These are phyloP conservation scores for Potorous gilbertii DNA, from an alignment of 2,797 vertebrate genomes.

Conservation along the genomic window DNA sequence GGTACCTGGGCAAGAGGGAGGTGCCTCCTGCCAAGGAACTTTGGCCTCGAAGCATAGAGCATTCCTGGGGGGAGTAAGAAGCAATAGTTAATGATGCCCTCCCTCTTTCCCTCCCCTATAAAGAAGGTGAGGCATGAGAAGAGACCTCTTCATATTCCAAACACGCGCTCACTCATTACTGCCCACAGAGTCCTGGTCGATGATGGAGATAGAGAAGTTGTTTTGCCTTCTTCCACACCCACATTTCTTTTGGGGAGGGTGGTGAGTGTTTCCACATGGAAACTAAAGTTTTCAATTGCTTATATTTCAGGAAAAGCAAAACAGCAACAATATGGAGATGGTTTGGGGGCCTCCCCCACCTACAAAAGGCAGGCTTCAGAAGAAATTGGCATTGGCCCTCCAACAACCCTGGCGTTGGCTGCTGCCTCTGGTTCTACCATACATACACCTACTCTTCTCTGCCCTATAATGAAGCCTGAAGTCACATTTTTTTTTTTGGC, in stretches of 20 bases:
- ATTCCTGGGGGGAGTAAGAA: not conserved
- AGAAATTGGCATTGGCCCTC: slow-evolving; percentile 72
- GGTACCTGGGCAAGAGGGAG: not conserved
- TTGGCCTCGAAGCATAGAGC: not conserved
- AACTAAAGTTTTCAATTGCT: slow-evolving; percentile 74
- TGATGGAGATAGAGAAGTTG: slow-evolving; percentile 19
- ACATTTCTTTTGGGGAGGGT: slow-evolving; percentile 65
- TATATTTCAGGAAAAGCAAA: slow-evolving; percentile 67
- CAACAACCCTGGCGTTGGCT: slow-evolving; percentile 62
- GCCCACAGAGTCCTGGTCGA: slow-evolving; percentile 27
- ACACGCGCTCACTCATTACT: slow-evolving; percentile 46
- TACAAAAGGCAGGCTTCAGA: slow-evolving; percentile 50
- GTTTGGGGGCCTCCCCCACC: slow-evolving; percentile 78
- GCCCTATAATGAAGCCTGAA: slow-evolving; percentile 79
- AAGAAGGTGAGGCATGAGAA: slow-evolving; percentile 11
- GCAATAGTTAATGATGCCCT: not conserved
- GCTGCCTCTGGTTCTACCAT: slow-evolving; percentile 72
- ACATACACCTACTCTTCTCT: slow-evolving; percentile 72
- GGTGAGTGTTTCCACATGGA: slow-evolving; percentile 74
- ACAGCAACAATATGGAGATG: slow-evolving; percentile 69
- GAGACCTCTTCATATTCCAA: slow-evolving; percentile 62
- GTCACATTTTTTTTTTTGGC: slow-evolving; percentile 68
- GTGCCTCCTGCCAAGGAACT: not conserved
- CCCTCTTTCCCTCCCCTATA: not conserved
- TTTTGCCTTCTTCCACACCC: slow-evolving; percentile 69